These are phyloP conservation scores for Plutella xylostella DNA, from an alignment of 2,888 invertebrate genomes.

Conservation along the genomic window DNA sequence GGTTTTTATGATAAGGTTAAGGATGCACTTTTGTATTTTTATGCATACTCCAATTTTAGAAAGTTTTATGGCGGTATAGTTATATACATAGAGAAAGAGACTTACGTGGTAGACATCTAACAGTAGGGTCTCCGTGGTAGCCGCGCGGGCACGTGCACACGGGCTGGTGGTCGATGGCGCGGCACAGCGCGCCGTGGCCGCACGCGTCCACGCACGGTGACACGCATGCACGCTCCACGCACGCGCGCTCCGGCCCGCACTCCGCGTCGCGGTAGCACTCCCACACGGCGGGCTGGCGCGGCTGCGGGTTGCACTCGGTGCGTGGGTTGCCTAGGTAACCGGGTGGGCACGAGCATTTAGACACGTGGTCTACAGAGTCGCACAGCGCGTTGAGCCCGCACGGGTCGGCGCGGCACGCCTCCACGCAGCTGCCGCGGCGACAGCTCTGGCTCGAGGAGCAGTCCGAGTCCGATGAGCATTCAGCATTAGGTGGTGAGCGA, in stretches of 20 bases:
- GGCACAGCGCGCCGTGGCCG: slow-evolving; percentile 84
- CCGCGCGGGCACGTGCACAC: slow-evolving; percentile 85
- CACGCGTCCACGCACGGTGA: slow-evolving; percentile 86
- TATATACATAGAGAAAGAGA: too few species aligned
- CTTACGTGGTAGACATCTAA: slow-evolving; percentile 86
- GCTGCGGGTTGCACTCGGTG: slow-evolving; percentile 74
- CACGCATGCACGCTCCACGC: slow-evolving; percentile 80
- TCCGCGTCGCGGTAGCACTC: slow-evolving; percentile 86
- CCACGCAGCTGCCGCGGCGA: slow-evolving; percentile 79
- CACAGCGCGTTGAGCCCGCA: slow-evolving; percentile 90
- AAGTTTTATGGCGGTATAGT: too few species aligned
- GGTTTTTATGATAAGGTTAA: too few species aligned
- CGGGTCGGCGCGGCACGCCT: slow-evolving; percentile 80
- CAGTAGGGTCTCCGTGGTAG: slow-evolving; percentile 78
- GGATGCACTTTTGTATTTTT: too few species aligned
- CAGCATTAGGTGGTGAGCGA: slow-evolving; percentile 67
- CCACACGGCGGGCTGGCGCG: slow-evolving; percentile 50
- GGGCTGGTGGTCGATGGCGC: slow-evolving; percentile 79
- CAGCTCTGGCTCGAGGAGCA: slow-evolving; percentile 82
- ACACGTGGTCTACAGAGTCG: slow-evolving; percentile 79
- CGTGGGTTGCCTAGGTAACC: slow-evolving; percentile 85
- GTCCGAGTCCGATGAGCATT: slow-evolving; percentile 80
- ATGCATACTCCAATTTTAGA: too few species aligned
- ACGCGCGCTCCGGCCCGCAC: slow-evolving; percentile 79
- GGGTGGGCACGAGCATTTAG: slow-evolving; percentile 81